Evolutionary conservation across 64 coral and sea anemone species (phyloP).

Genomic region (Anthopleura sola): DNA sequence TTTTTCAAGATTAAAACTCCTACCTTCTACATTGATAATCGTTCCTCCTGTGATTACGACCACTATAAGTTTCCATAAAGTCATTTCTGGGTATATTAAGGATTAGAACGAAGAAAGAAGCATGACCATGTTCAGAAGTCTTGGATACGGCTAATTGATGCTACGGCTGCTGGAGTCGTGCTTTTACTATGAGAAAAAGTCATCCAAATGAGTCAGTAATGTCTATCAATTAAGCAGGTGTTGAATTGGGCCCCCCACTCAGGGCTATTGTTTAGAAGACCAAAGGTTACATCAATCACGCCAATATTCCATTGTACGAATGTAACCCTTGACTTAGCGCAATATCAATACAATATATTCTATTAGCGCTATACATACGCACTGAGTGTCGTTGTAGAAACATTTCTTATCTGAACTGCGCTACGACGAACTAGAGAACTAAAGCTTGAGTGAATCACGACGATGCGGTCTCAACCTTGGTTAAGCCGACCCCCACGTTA

Average conservation of each 20-base stretch:
- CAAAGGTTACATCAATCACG: constrained; percentile 3
- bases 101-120: not conserved
- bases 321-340: not conserved
- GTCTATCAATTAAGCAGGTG: constrained; percentile 10
- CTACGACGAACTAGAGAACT: not conserved
- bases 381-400: not conserved
- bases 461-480: not conserved
- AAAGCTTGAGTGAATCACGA: not conserved
- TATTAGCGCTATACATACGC: not conserved
- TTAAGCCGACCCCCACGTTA: not conserved
- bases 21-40: not conserved
- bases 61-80: not conserved
- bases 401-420: not conserved
- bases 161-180: not conserved
- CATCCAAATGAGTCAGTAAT: not conserved
- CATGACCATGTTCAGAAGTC: not conserved
- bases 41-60: not conserved
- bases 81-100: not conserved
- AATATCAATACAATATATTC: not conserved
- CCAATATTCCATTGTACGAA: not conserved
- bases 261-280: not conserved
- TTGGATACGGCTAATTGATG: not conserved
- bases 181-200: not conserved
- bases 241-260: not conserved
- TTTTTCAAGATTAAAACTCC: not conserved